Evolutionary conservation across 2,797 vertebrate genomes (phyloP).

Genomic region (Falco columbarius): DNA sequence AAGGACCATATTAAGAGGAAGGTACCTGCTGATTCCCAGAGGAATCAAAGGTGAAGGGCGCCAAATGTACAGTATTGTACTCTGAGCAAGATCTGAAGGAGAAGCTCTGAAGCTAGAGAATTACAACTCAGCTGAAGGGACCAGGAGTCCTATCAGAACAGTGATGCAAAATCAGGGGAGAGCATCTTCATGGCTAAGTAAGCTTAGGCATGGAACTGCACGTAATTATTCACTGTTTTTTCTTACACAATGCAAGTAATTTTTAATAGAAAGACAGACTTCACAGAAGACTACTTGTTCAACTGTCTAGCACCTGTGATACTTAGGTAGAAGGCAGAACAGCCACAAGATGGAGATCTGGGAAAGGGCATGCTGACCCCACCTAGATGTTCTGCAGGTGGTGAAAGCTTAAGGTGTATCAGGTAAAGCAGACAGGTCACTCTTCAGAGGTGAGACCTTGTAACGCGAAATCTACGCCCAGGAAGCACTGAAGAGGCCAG

Average conservation of each 20-base stretch:
- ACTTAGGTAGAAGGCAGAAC: neutral
- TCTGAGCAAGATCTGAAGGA: neutral
- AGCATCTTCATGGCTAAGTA: neutral
- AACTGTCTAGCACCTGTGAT: rapidly evolving
- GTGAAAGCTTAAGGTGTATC: neutral
- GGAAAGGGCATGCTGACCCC: slow-evolving; percentile 19
- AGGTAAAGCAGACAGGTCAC: neutral
- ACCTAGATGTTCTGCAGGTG: neutral
- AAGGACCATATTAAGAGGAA: neutral
- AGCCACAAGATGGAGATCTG: slow-evolving; percentile 66
- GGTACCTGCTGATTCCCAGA: neutral
- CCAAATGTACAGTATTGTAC: neutral
- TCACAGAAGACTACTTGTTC: neutral
- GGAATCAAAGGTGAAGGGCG: neutral
- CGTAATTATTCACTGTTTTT: neutral
- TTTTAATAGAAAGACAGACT: neutral
- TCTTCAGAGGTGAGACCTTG: neutral
- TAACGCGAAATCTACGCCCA: neutral
- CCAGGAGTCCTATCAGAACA: neutral
- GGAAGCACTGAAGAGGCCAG: neutral
- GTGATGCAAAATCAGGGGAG: neutral
- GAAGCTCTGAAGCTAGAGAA: neutral
- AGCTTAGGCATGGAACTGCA: neutral
- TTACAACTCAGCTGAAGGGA: neutral
- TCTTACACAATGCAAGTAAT: neutral